Evolutionary conservation across 92 coral and sea anemone genomes (phyloP).

Genomic region (Phymanthus crucifer): DNA sequence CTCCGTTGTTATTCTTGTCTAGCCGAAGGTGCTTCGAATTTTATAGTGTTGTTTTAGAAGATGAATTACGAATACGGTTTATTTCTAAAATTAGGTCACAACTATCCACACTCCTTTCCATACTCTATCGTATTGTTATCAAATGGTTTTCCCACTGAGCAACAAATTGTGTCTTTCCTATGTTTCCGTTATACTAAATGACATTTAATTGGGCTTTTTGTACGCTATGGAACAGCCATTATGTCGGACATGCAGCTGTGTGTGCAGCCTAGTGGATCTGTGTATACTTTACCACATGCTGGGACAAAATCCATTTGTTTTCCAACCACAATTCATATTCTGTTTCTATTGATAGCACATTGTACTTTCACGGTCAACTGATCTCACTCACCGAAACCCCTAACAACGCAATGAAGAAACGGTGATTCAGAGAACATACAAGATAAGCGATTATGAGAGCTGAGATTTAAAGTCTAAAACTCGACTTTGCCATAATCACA

Average conservation of each 20-base stretch:
- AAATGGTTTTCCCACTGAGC: not conserved
- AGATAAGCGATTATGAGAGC: no score
- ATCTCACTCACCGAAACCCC: not conserved
- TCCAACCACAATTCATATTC: not conserved
- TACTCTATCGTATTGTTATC: no score
- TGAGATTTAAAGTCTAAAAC: no score
- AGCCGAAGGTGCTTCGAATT: no score
- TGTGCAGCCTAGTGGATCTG: not conserved
- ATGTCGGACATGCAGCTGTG: not conserved
- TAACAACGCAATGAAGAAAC: no score
- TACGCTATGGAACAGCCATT: not conserved
- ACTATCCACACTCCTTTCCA: no score
- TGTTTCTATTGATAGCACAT: constrained; percentile 3
- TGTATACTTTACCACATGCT: not conserved
- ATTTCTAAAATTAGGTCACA: no score
- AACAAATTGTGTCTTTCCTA: not conserved
- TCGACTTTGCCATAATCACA: no score
- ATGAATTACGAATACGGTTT: no score
- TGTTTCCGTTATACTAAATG: not conserved
- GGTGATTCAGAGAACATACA: no score
- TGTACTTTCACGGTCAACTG: not conserved
- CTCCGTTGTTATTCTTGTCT: no score
- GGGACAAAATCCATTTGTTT: not conserved
- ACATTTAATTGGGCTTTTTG: not conserved
- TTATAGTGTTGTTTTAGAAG: no score